Conservation (phyloP, 1,140 invertebrate species). For the Notospermus geniculatus region DNA sequence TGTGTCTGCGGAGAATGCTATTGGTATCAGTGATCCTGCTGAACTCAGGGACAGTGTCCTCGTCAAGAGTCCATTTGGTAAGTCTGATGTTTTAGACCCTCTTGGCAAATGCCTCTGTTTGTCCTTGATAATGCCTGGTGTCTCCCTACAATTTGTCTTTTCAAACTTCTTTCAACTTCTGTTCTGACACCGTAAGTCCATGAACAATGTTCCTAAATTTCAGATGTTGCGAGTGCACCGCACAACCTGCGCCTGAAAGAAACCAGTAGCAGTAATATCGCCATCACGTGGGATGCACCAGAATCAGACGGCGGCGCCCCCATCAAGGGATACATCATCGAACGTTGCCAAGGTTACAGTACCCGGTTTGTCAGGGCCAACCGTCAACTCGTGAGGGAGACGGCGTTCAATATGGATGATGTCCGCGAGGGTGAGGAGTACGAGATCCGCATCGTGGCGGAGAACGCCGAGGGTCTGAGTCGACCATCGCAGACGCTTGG, state of each 20-base stretch:
- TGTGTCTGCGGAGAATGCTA: constrained; percentile 88
- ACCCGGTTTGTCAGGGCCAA: constrained; percentile 61
- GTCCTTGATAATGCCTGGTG: no score
- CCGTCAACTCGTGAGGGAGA: constrained; percentile 30
- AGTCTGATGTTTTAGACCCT: no score
- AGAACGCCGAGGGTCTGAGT: constrained; percentile 84
- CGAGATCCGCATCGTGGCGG: constrained; percentile 88
- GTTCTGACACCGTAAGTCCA: no score
- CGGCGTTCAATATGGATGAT: constrained; percentile 42
- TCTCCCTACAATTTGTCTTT: no score
- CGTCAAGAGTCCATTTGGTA: constrained; percentile 45
- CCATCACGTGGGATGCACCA: constrained; percentile 81
- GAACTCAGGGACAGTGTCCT: constrained; percentile 64
- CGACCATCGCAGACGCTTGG: constrained; percentile 63
- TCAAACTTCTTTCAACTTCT: no score
- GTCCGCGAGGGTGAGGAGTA: constrained; percentile 92
- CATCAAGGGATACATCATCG: constrained; percentile 85
- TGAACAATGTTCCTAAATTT: constrained; percentile 11
- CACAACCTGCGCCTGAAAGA: constrained; percentile 36
- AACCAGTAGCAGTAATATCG: constrained; percentile 39
- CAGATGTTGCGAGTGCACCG: constrained; percentile 43
- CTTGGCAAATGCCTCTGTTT: no score
- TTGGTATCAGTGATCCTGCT: constrained; percentile 84
- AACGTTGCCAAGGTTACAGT: constrained; percentile 70
- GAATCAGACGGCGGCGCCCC: constrained; percentile 96